These are phyloP conservation scores for Boulengeromyrus knoepffleri DNA, from an alignment of 2,113 vertebrate genomes.

Conservation along the genomic window DNA sequence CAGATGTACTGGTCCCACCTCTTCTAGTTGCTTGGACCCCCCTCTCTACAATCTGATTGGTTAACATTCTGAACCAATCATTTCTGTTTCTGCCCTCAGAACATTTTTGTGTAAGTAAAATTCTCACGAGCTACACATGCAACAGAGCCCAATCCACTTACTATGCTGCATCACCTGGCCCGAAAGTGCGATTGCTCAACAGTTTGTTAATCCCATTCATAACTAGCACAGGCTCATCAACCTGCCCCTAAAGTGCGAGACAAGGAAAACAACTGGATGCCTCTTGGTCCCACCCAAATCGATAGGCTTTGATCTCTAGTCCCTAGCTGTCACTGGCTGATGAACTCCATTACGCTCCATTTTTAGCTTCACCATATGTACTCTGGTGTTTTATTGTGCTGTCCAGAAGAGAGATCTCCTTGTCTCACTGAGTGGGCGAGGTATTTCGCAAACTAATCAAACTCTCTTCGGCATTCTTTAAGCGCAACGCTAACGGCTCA, in stretches of 20 bases:
- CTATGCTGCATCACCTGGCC: not conserved
- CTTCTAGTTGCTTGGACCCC: too few species aligned
- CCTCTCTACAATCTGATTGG: too few species aligned
- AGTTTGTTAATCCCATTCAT: not conserved
- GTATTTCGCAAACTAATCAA: conserved; percentile 8
- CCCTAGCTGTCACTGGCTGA: not conserved
- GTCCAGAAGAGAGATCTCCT: not conserved
- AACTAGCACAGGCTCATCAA: not conserved
- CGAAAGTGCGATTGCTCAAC: not conserved
- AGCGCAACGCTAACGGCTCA: not conserved
- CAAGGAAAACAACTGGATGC: not conserved
- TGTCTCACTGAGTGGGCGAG: not conserved
- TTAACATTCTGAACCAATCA: too few species aligned
- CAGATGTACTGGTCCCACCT: too few species aligned
- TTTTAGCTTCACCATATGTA: not conserved
- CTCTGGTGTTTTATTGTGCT: not conserved
- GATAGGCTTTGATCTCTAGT: not conserved
- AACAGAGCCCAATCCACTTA: not conserved
- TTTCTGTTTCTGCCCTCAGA: too few species aligned
- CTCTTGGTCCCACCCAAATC: not conserved
- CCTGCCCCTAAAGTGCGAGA: not conserved
- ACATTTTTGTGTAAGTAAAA: too few species aligned
- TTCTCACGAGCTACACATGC: not conserved
- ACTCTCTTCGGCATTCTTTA: not conserved
- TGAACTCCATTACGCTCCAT: not conserved